phyloP scores from a whole-genome alignment of 2,797 vertebrate genomes.

The Hemibagrus guttatus region DNA sequence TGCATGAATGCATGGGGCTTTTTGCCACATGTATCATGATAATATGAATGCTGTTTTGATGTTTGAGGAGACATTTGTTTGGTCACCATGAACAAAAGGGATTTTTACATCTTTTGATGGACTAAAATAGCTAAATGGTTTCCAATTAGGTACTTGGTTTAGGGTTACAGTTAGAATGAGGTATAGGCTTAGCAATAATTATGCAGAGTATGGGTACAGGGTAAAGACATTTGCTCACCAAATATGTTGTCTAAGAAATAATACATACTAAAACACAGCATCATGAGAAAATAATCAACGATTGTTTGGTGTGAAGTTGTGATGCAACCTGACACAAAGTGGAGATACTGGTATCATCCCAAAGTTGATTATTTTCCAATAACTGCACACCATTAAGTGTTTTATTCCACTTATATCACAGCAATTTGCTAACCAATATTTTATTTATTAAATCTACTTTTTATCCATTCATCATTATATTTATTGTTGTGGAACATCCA shows the following conservation, averaged over 20 bases:
- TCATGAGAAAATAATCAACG: not conserved
- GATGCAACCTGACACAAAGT: not conserved
- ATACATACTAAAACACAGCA: not conserved
- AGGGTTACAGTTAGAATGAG: not conserved
- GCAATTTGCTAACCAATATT: not conserved
- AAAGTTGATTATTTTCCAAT: not conserved
- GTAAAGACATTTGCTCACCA: not conserved
- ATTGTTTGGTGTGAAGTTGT: not conserved
- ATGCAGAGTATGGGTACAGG: not conserved
- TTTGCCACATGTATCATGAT: not conserved
- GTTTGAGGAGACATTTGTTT: not conserved
- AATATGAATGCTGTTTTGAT: conserved; percentile 5
- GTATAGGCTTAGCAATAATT: not conserved
- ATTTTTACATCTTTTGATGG: not conserved
- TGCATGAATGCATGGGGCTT: not conserved
- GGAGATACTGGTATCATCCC: not conserved
- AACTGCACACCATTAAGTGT: not conserved
- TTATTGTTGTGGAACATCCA: not conserved
- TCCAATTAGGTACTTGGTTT: not conserved
- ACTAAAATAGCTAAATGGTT: not conserved
- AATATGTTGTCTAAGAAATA: not conserved
- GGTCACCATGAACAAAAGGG: not conserved
- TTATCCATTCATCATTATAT: not conserved
- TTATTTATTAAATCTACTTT: not conserved
- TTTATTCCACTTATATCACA: not conserved